Conservation (phyloP, 2,797 vertebrate species). For the Notoglanidium macrostoma region DNA sequence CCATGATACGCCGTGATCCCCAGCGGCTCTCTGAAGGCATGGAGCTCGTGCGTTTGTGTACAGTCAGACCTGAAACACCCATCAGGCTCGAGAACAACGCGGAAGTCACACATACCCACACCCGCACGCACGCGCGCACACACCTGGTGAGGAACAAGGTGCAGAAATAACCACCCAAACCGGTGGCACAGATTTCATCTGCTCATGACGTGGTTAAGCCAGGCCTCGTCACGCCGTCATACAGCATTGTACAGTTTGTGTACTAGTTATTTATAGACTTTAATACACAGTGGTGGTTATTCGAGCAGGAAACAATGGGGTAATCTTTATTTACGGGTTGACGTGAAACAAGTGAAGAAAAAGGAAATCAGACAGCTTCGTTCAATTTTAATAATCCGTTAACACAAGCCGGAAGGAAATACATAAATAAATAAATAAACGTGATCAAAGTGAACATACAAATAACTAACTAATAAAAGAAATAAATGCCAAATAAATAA, state of each 20-base stretch:
- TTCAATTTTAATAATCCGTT: background rate
- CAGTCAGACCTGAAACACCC: background rate
- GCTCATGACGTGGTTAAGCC: background rate
- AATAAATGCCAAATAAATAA: background rate
- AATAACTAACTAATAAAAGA: background rate
- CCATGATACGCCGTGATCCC: constrained; percentile 13
- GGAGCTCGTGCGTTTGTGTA: background rate
- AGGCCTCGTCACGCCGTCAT: background rate
- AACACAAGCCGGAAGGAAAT: background rate
- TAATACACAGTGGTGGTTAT: background rate
- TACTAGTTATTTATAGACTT: background rate
- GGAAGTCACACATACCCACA: constrained; percentile 6
- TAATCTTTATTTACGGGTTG: no score
- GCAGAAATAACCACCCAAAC: background rate
- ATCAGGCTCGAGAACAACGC: background rate
- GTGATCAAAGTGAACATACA: background rate
- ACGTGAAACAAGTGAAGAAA: background rate
- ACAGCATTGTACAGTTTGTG: background rate
- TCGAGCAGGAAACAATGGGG: no score
- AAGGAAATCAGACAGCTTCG: background rate
- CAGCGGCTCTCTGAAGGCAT: background rate
- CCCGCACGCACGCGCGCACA: background rate
- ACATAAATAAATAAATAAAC: background rate
- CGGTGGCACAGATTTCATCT: background rate
- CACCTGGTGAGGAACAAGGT: background rate